These are phyloP conservation scores for Cygnus atratus DNA, from an alignment of 2,113 vertebrate genomes.

Conservation along the genomic window DNA sequence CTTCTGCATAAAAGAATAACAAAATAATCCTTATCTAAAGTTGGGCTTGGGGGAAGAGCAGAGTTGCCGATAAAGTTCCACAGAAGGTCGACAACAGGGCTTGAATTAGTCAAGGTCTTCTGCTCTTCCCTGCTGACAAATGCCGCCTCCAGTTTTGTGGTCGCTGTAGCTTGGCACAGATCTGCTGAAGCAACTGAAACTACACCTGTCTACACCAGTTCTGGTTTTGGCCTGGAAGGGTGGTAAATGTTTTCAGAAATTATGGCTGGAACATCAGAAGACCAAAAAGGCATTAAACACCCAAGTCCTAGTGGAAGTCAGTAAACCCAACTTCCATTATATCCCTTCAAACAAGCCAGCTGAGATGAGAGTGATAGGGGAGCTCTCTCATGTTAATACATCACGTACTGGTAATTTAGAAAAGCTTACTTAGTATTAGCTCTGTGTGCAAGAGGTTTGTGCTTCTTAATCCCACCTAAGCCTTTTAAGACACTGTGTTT, in stretches of 20 bases:
- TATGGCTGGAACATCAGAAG: not conserved
- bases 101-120: not conserved
- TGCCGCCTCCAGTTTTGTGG: not conserved
- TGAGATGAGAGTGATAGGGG: not conserved
- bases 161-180: not conserved
- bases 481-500: slow-evolving; percentile 26
- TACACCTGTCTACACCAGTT: not conserved
- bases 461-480: slow-evolving; percentile 35
- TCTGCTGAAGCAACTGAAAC: not conserved
- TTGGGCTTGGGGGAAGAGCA: not conserved
- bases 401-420: not conserved
- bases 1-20: not conserved
- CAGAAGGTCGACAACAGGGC: not conserved
- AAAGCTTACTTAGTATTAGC: slow-evolving; percentile 32
- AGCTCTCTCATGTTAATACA: not conserved
- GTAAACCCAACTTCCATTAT: not conserved
- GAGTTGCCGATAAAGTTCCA: not conserved
- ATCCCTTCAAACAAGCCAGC: not conserved
- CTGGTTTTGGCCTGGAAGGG: not conserved
- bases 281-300: not conserved
- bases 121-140: not conserved
- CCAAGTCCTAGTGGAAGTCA: not conserved
- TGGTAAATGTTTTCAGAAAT: not conserved
- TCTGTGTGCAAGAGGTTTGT: slow-evolving; percentile 40
- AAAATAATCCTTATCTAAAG: not conserved